A percentile compares a stretch with the other conserved stretches of the same genome.
These are phyloP conservation scores for Poecile atricapillus DNA, from an alignment of 2,113 vertebrate species.

Conservation along the genomic window DNA sequence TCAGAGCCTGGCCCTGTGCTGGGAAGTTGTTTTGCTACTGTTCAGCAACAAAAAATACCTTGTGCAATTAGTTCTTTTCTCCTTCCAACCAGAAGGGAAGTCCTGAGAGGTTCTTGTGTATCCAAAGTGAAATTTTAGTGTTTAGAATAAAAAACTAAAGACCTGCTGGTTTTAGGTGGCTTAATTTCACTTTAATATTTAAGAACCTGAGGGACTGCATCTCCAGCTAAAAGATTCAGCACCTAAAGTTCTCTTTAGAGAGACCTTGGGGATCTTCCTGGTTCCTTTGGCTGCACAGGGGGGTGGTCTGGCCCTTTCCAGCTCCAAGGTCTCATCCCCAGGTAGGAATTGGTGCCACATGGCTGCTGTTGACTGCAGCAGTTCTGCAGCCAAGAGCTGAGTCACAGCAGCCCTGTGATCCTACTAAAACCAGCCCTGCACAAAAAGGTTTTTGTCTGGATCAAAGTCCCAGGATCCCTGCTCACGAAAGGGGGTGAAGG, in stretches of 20 bases:
- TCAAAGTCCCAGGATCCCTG: background rate
- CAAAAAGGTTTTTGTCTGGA: background rate
- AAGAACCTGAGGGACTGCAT: background rate
- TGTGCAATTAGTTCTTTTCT: background rate
- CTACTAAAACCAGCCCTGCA: background rate
- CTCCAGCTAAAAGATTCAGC: background rate
- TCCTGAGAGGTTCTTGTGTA: background rate
- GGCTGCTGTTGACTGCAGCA: background rate
- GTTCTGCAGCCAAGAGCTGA: background rate
- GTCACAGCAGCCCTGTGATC: background rate
- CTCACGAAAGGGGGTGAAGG: background rate
- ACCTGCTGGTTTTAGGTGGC: background rate
- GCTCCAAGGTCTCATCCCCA: background rate
- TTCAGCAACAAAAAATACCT: background rate
- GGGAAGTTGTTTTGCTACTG: background rate
- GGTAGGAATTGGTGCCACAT: fast-evolving
- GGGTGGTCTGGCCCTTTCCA: background rate
- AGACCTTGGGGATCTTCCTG: background rate
- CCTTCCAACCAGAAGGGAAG: background rate
- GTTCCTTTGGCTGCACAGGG: background rate
- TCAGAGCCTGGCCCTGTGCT: background rate
- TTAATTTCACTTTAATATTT: background rate
- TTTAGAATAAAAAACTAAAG: background rate
- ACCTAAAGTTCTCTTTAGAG: background rate
- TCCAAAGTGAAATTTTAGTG: background rate